Evolutionary conservation across 2,113 vertebrate genomes (phyloP), one percentile per base, ranked within the genome.

Genomic region (Circaetus cinerascens): DNA sequence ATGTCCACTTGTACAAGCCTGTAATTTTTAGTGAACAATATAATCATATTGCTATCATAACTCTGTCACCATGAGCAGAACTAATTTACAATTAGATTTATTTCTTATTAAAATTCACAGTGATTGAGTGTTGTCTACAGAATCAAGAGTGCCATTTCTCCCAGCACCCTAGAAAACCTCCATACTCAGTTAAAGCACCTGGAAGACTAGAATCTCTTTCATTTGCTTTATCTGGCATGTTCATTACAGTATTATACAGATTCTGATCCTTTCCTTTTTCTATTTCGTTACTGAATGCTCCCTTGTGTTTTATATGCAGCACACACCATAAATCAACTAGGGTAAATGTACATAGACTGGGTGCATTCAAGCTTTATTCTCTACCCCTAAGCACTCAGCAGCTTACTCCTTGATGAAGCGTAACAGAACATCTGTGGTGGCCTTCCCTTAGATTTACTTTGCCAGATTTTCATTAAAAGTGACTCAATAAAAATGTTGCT

Each of bases 391-490:
- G 91, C 86, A 87, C 71, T 90, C 76, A 45, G 71, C 81, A 93
- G 50, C 62, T 95, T 86, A 83, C 55, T 94, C 56, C 72, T 75
- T 94, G 88, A 94, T 91, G 95, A 96, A 92, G 63, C 94, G 78
- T 40, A 82, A 82, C 51, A 75, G 56, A 91, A 95, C 96, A 97
- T 98, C 97, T 97, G 95, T 88, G 84, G 86, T 96, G 89, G 87
- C 93, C 94, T 98, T 96, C 19, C 3, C 51, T 81, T 91, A 93
- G 93, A 98, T 97, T 98, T 97, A 97, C 90, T 97, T 95, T 89
- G 36, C 86, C 82, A 97, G 94, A 95, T 90, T 98, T 98, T 97
- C 96, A 97, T 98, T 98, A 97, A 97, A 98, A 97, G 72, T 95
- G 84, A 96, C 96, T 98, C 95, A 95, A 96, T 98, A 98, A 97